A percentile compares a stretch with the other conserved stretches of the same genome.
Conservation (phyloP, 2,797 vertebrate species). For the Astyanax mexicanus region DNA sequence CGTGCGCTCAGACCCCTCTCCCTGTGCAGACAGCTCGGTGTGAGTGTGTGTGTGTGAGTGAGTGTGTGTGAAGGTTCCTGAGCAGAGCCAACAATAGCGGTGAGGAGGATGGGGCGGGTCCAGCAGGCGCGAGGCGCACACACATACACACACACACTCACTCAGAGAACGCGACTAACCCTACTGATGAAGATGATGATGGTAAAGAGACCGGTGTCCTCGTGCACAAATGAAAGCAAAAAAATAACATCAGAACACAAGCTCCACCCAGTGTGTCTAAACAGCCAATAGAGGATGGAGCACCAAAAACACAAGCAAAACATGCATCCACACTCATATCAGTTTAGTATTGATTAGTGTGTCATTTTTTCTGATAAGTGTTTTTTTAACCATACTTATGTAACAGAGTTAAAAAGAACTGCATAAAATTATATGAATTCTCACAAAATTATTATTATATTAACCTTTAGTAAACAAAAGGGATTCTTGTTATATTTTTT, state of each 20-base stretch:
- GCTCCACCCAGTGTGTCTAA: background rate
- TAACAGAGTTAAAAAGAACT: no score
- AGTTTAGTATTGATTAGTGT: no score
- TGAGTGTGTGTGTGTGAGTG: slow-evolving; percentile 27
- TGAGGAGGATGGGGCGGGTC: slow-evolving; percentile 28
- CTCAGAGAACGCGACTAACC: background rate
- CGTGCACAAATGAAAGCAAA: background rate
- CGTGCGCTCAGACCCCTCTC: background rate
- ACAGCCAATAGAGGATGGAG: background rate
- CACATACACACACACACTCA: background rate
- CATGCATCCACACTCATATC: no score
- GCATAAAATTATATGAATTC: no score
- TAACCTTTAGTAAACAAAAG: no score
- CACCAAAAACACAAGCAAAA: background rate
- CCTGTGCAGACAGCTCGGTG: slow-evolving; percentile 8
- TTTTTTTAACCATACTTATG: no score
- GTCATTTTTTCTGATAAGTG: no score
- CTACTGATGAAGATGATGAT: background rate
- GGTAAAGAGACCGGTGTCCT: background rate
- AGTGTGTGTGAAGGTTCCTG: slow-evolving; percentile 53
- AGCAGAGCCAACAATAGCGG: slow-evolving; percentile 47
- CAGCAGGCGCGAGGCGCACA: background rate
- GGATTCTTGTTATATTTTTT: no score
- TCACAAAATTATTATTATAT: no score
- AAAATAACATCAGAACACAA: background rate